A percentile compares a stretch with the other conserved stretches of the same genome.
These are phyloP conservation scores for Sitobion miscanthi DNA, from an alignment of 1,140 invertebrate genomes.

Conservation along the genomic window DNA sequence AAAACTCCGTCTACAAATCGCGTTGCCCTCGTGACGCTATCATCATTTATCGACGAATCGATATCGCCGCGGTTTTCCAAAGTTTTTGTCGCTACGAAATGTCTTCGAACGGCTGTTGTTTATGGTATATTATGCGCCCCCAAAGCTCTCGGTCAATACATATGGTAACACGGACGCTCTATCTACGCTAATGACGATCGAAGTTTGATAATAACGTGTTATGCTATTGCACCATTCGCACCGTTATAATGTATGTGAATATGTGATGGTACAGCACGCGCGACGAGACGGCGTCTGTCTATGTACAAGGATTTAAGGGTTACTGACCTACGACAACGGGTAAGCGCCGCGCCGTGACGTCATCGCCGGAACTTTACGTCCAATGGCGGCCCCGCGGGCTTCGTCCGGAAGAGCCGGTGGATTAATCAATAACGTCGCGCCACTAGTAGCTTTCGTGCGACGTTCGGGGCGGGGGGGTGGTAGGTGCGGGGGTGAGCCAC, in stretches of 20 bases:
- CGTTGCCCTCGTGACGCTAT: too few relatives aligned
- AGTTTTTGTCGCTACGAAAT: background rate
- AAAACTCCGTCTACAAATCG: too few relatives aligned
- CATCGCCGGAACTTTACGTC: constrained; percentile 20
- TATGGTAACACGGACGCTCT: background rate
- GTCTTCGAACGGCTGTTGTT: background rate
- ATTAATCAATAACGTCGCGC: constrained; percentile 54
- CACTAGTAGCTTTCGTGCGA: constrained; percentile 39
- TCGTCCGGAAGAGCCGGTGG: background rate
- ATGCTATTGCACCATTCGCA: background rate
- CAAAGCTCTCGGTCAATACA: background rate
- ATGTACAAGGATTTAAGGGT: constrained; percentile 30
- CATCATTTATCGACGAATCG: background rate
- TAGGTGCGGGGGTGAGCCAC: background rate
- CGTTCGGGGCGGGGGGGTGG: background rate
- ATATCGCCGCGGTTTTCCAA: background rate
- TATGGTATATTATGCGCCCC: background rate
- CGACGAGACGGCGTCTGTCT: background rate
- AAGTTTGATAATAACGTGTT: background rate
- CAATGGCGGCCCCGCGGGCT: constrained; percentile 20
- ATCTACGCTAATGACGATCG: too few relatives aligned
- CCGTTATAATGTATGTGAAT: background rate
- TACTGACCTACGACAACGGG: constrained; percentile 53
- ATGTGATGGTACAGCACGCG: background rate
- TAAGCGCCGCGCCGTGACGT: constrained; percentile 6